Evolutionary conservation across 1,140 invertebrate species (phyloP).

Genomic region (Bacillus rossius): DNA sequence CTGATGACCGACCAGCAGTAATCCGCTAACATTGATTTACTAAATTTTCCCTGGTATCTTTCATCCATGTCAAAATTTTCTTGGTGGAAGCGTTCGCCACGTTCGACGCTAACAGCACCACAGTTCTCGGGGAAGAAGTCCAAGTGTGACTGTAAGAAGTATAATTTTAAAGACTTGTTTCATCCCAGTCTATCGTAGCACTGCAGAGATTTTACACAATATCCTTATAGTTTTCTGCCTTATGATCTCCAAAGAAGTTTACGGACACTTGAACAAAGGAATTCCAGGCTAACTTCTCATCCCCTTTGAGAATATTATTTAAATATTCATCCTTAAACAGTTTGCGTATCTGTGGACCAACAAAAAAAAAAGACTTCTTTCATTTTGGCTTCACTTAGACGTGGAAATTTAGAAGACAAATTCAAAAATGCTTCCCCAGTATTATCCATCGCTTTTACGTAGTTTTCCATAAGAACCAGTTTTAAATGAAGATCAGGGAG

Average conservation of each 20-base stretch:
- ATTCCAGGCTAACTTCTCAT: slow-evolving; percentile 12
- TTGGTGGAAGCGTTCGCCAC: slow-evolving; percentile 40
- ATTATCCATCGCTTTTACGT: slow-evolving; percentile 32
- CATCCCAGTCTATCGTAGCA: slow-evolving; percentile 29
- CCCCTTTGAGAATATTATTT: slow-evolving; percentile 5
- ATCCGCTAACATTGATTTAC: slow-evolving; percentile 32
- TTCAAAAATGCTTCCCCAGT: slow-evolving; percentile 20
- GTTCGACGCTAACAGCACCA: slow-evolving; percentile 34
- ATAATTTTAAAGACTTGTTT: slow-evolving; percentile 34
- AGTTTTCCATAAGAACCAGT: slow-evolving; percentile 34
- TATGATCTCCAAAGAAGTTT: slow-evolving; percentile 27
- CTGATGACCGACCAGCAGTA: slow-evolving; percentile 37
- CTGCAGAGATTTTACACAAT: slow-evolving; percentile 25
- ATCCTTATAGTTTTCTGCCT: slow-evolving; percentile 26
- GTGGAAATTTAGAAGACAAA: slow-evolving; percentile 19
- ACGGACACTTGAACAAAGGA: background rate
- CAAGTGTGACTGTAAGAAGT: slow-evolving; percentile 39
- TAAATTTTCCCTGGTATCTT: slow-evolving; percentile 34
- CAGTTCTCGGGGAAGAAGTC: slow-evolving; percentile 36
- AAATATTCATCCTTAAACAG: slow-evolving; percentile 22
- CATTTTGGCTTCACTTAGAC: slow-evolving; percentile 19
- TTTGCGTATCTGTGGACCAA: slow-evolving; percentile 26
- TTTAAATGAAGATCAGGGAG: slow-evolving; percentile 37
- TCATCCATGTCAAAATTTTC: slow-evolving; percentile 32
- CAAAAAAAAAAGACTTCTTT: slow-evolving; percentile 28